These are phyloP conservation scores for Andinoacara biseriatus DNA, from an alignment of 2,113 vertebrate genomes.

Conservation along the genomic window DNA sequence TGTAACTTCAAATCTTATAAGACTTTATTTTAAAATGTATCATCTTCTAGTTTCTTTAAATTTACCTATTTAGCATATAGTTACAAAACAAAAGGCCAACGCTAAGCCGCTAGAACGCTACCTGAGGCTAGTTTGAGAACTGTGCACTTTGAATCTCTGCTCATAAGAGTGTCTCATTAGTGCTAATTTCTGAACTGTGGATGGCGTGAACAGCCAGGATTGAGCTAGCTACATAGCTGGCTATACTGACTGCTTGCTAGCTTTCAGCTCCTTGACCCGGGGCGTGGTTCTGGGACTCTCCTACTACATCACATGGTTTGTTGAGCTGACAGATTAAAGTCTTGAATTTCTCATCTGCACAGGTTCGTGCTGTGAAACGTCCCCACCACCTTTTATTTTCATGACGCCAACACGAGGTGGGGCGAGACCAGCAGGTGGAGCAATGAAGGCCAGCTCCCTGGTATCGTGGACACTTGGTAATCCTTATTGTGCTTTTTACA, in stretches of 20 bases:
- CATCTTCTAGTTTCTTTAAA: not conserved
- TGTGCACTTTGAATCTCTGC: no score
- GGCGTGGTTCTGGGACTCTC: not conserved
- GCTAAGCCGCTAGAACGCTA: accelerated
- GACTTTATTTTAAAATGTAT: not conserved
- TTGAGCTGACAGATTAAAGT: not conserved
- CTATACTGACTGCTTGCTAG: not conserved
- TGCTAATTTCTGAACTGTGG: no score
- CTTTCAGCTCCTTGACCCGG: not conserved
- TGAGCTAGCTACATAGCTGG: not conserved
- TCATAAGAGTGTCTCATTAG: no score
- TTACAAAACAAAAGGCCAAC: accelerated
- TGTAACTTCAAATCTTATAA: not conserved
- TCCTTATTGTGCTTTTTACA: not conserved
- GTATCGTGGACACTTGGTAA: not conserved
- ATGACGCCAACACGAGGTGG: not conserved
- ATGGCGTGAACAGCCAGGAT: not conserved
- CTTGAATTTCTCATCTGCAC: not conserved
- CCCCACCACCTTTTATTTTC: not conserved
- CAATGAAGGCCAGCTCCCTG: not conserved
- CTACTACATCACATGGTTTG: not conserved
- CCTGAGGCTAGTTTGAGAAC: no score
- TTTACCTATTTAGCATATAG: not conserved
- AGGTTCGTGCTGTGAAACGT: not conserved
- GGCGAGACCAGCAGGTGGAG: not conserved